Evolutionary conservation across 2,113 vertebrate genomes (phyloP).

Genomic region (Psilopogon haemacephalus): DNA sequence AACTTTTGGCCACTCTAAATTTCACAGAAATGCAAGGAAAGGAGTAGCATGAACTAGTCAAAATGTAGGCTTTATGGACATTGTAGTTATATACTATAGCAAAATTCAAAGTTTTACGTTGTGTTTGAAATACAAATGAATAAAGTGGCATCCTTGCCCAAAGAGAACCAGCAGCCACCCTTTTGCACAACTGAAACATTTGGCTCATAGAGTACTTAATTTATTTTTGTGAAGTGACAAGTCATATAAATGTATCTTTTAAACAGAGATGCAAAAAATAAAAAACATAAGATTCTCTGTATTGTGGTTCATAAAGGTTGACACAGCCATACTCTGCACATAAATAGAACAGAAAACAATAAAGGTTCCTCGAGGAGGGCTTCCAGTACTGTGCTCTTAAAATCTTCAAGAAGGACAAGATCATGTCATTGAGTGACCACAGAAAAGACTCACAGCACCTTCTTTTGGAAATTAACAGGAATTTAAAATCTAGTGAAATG

Average conservation of each 20-base stretch:
- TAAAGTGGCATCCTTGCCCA: slow-evolving; percentile 74
- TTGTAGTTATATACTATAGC: slow-evolving; percentile 52
- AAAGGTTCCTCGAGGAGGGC: slow-evolving; percentile 24
- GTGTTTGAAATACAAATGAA: slow-evolving; percentile 77
- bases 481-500: slow-evolving; percentile 64
- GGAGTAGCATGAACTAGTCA: slow-evolving; percentile 50
- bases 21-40: slow-evolving; percentile 2
- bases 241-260: slow-evolving; percentile 74
- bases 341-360: slow-evolving; percentile 60
- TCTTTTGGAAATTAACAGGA: slow-evolving; percentile 52
- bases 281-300: slow-evolving; percentile 44
- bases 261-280: slow-evolving; percentile 60
- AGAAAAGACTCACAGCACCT: slow-evolving; percentile 49
- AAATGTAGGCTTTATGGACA: slow-evolving; percentile 42
- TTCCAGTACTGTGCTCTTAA: slow-evolving; percentile 22
- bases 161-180: slow-evolving; percentile 68
- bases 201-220: slow-evolving; percentile 75
- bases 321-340: slow-evolving; percentile 1
- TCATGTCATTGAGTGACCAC: not conserved
- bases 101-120: slow-evolving; percentile 76
- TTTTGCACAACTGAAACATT: slow-evolving; percentile 73
- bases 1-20: slow-evolving; percentile 17
- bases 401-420: slow-evolving; percentile 50
- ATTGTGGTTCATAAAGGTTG: slow-evolving; percentile 33
- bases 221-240: slow-evolving; percentile 76